phyloP scores from a whole-genome alignment of 2,888 invertebrate species.

The Panzeria rudis region DNA sequence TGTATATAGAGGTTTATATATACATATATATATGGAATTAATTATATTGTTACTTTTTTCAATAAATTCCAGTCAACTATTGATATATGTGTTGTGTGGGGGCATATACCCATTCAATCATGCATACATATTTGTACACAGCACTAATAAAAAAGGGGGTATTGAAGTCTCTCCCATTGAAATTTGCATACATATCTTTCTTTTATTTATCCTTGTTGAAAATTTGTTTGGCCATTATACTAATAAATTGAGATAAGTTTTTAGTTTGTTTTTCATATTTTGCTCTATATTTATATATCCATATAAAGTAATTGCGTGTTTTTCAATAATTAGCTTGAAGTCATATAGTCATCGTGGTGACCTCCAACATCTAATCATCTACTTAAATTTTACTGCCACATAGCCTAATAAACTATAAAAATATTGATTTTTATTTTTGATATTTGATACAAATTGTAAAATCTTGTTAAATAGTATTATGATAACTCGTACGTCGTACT shows the following conservation, averaged over 20 bases:
- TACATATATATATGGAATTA: not conserved
- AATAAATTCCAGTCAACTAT: not conserved
- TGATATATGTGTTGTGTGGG: not conserved
- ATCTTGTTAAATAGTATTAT: too few species aligned
- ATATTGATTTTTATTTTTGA: not conserved
- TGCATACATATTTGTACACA: not conserved
- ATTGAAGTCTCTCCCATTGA: too few species aligned
- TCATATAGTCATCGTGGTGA: constrained; percentile 37
- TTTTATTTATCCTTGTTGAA: not conserved
- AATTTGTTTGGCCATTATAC: too few species aligned
- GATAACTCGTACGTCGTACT: too few species aligned
- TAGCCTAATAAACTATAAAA: not conserved
- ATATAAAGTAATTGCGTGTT: constrained; percentile 46
- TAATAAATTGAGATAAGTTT: too few species aligned
- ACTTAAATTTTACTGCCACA: not conserved
- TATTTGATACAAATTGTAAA: not conserved
- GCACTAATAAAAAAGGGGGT: too few species aligned
- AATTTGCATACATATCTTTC: too few species aligned
- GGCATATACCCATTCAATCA: not conserved
- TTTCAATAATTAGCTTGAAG: constrained; percentile 15
- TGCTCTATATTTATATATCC: not conserved
- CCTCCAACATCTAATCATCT: constrained; percentile 26
- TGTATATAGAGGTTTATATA: not conserved
- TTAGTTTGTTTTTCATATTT: not conserved
- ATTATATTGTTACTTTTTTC: not conserved